phyloP scores from a whole-genome alignment of 2,113 vertebrate genomes.

The Burhinus bistriatus region DNA sequence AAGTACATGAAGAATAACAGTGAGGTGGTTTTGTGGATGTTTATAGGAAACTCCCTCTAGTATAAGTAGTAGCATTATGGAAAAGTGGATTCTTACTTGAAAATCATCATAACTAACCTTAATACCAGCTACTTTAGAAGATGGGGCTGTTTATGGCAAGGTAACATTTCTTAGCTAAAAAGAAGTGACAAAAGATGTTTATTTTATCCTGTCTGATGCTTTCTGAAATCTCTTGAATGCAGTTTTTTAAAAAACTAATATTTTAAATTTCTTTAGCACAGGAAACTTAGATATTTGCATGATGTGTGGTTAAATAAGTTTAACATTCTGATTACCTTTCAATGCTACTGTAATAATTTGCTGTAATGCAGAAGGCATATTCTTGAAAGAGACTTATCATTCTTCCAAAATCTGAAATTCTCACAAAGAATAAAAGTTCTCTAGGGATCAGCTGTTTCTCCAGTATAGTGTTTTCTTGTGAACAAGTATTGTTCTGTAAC shows the following conservation, averaged over 20 bases:
- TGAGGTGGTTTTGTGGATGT: not conserved
- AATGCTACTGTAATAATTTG: not conserved
- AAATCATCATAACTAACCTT: not conserved
- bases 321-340: not conserved
- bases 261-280: not conserved
- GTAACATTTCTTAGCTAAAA: not conserved
- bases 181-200: not conserved
- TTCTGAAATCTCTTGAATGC: not conserved
- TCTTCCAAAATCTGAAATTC: not conserved
- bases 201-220: not conserved
- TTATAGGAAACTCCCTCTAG: not conserved
- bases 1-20: not conserved
- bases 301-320: not conserved
- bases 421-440: not conserved
- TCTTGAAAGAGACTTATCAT: not conserved
- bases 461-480: not conserved
- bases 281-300: not conserved
- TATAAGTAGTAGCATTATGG: not conserved
- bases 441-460: not conserved
- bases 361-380: not conserved
- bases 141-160: not conserved
- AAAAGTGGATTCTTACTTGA: not conserved
- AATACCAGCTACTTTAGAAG: not conserved
- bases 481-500: not conserved
- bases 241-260: not conserved